These are phyloP conservation scores for Amblyopsis rosae DNA, from an alignment of 2,113 vertebrate species.

Conservation along the genomic window DNA sequence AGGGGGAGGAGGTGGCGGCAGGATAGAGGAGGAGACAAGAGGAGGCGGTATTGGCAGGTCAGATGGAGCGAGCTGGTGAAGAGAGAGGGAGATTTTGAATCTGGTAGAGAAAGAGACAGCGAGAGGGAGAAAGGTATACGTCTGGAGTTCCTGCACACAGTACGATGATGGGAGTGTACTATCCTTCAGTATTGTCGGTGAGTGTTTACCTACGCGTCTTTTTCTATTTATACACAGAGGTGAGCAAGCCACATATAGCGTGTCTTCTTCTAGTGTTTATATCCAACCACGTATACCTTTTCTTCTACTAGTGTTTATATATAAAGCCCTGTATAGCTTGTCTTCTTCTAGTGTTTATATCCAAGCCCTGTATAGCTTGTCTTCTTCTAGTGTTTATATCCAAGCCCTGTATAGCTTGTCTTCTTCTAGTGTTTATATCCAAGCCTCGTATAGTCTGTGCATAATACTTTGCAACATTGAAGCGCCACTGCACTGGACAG, in stretches of 20 bases:
- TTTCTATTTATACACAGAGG: no score
- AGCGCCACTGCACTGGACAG: conserved; percentile 26
- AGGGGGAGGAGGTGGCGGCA: conserved; percentile 1
- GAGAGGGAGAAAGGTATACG: conserved; percentile 67
- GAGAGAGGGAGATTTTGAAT: conserved; percentile 82
- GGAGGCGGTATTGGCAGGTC: conserved; percentile 57
- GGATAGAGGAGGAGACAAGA: background rate
- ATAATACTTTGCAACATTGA: background rate
- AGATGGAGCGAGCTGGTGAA: conserved; percentile 66
- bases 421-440: no score
- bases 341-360: no score
- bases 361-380: no score
- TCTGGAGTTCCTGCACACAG: conserved; percentile 65
- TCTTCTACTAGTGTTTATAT: no score
- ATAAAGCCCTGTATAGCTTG: no score
- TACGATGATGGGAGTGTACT: conserved; percentile 83
- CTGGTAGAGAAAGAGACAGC: conserved; percentile 63
- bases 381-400: no score
- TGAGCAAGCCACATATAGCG: background rate
- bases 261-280: background rate
- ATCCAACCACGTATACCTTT: no score
- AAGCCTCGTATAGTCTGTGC: no score
- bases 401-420: no score
- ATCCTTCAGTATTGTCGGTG: conserved; percentile 77
- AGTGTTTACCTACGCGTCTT: conserved; percentile 57